Evolutionary conservation across 92 coral and sea anemone species (phyloP), one percentile per base, ranked within the genome.

Genomic region (Muricea muricata): DNA sequence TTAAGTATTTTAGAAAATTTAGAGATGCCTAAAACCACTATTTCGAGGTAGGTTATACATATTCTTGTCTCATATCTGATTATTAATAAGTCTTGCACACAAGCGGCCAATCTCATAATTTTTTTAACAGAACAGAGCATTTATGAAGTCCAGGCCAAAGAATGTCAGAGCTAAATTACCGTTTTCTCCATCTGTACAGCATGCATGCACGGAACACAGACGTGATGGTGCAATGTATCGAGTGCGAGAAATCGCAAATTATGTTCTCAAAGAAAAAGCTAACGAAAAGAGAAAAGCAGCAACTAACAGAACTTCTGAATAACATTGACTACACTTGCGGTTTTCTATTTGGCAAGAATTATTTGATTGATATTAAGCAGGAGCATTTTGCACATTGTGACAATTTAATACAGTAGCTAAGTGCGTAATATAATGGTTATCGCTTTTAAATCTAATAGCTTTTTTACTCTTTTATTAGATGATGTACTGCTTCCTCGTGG

Each of bases 181-280:
- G n/a, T 75, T 75, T 25, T 75, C 81, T 0, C 66, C 81, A 26
- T 75, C 66, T 3, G 81, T 75, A 40, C 81, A 75, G 35, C 81
- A 75, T 75, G 35, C 81, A 75, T 75, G 67, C 81, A 0, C 55
- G 42, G 28, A 75, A 75, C 28, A 75, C 81, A 75, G 58, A 48
- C 23, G 33, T 54, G 15, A 75, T 75, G 81, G 39, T 75, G 67
- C 81, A 75, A 31, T 75, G 81, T 50, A 55, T 21, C 18, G 81
- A 75, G 67, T 75, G 81, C n/a, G 65, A 75, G 14, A 75, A 75
- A 25, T 75, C 66, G 81, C 67, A 67, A 0, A 45, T 75, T n/a
- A 37, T 75, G 12, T 75, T 75, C 26, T 41, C 81, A 24, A 75
- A 75, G 23, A 75, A 75, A 42, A 75, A 54, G 81, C 46, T 75